phyloP scores from a whole-genome alignment of 2,113 vertebrate genomes.

The Polypterus bichir region DNA sequence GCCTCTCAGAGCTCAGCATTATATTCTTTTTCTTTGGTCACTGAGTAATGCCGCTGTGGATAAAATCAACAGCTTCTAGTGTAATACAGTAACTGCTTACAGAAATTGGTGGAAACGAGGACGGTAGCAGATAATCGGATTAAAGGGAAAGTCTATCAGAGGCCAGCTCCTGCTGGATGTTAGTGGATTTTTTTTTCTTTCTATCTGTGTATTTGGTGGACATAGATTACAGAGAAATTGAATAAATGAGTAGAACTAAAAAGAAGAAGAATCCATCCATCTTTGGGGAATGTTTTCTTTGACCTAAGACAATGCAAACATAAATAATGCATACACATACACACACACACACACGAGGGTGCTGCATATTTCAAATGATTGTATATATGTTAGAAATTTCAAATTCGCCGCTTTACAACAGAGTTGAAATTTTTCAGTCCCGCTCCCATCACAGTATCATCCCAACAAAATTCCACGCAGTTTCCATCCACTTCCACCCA shows the following conservation, averaged over 20 bases:
- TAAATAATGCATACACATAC: too few species aligned
- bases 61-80: conserved; percentile 39
- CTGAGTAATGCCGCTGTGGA: conserved; percentile 39
- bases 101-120: conserved; percentile 32
- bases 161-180: conserved; percentile 40
- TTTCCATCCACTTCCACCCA: too few species aligned
- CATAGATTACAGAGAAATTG: conserved; percentile 34
- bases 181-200: conserved; percentile 31
- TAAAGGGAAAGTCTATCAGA: conserved; percentile 45
- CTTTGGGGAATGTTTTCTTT: conserved; percentile 10
- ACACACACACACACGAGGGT: too few species aligned
- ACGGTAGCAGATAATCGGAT: conserved; percentile 44
- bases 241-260: conserved; percentile 47
- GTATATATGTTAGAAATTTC: too few species aligned
- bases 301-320: too few species aligned
- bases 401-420: too few species aligned
- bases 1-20: conserved; percentile 31
- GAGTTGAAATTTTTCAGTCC: too few species aligned
- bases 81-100: conserved; percentile 35
- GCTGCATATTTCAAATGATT: too few species aligned
- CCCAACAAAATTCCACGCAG: too few species aligned
- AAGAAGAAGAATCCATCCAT: conserved; percentile 34
- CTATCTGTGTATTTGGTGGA: conserved; percentile 31
- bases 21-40: conserved; percentile 28
- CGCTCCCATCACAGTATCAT: too few species aligned